Percentiles rank a stretch among this genome's conserved stretches.
phyloP scores from a whole-genome alignment of 2,888 invertebrate species.

The Meghimatium bilineatum region DNA sequence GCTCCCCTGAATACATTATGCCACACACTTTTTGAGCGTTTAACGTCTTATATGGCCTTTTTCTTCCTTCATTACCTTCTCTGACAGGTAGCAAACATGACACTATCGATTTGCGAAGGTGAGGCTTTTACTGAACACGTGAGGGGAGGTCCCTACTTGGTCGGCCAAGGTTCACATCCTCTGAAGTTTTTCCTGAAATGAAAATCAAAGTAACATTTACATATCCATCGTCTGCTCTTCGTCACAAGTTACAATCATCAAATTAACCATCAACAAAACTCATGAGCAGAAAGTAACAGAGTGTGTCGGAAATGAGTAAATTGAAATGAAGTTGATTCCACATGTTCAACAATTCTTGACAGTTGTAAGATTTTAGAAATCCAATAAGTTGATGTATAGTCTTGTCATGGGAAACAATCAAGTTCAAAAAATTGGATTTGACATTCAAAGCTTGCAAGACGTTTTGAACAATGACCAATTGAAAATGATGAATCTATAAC shows the following conservation, averaged over 20 bases:
- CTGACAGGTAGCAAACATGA: conserved; percentile 18
- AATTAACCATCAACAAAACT: neutral
- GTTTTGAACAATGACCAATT: neutral
- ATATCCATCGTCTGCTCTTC: neutral
- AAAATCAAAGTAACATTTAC: neutral
- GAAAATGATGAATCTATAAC: neutral
- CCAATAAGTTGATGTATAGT: conserved; percentile 2
- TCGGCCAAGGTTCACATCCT: conserved; percentile 17
- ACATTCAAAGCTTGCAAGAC: neutral
- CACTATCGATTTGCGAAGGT: neutral
- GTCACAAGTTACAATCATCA: neutral
- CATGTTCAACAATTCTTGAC: conserved; percentile 4
- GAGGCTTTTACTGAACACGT: neutral
- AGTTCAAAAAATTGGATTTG: neutral
- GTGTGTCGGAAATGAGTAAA: conserved; percentile 32
- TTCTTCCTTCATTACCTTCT: conserved; percentile 16
- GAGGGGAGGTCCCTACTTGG: neutral
- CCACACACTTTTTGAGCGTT: neutral
- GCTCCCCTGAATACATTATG: conserved; percentile 8
- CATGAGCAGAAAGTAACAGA: neutral
- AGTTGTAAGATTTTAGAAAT: conserved; percentile 13
- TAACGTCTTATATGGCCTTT: neutral
- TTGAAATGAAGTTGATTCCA: conserved; percentile 3
- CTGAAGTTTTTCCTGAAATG: neutral
- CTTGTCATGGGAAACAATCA: neutral